Percentiles rank a stretch among this genome's conserved stretches.
These are phyloP conservation scores for Camponotus vicinus DNA, from an alignment of 1,140 invertebrate genomes.

Conservation along the genomic window DNA sequence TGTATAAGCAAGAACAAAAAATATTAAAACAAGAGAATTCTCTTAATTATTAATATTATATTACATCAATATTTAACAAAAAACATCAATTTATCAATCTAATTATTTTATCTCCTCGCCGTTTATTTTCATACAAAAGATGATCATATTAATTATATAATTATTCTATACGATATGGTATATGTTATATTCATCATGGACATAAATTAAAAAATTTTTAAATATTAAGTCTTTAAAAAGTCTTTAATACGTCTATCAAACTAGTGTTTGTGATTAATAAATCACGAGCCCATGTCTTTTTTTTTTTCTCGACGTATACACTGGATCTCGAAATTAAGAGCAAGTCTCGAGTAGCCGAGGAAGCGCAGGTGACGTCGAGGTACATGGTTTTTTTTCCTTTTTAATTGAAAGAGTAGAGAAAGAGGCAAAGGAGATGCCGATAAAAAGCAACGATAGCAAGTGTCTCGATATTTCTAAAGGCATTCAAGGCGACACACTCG, in stretches of 20 bases:
- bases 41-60: too few relatives aligned
- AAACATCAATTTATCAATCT: too few relatives aligned
- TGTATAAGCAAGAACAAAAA: too few relatives aligned
- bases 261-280: conserved; percentile 41
- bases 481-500: conserved; percentile 70
- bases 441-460: conserved; percentile 67
- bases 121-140: too few relatives aligned
- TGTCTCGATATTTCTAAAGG: conserved; percentile 73
- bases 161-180: not conserved
- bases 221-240: conserved; percentile 9
- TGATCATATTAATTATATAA: not conserved
- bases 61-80: too few relatives aligned
- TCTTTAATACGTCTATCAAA: not conserved
- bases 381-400: conserved; percentile 50
- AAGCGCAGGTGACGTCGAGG: conserved; percentile 44
- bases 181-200: not conserved
- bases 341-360: conserved; percentile 64
- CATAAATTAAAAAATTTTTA: not conserved
- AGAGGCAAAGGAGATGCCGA: conserved; percentile 62
- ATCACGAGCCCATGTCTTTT: conserved; percentile 30
- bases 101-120: too few relatives aligned
- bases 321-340: conserved; percentile 68
- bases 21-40: too few relatives aligned
- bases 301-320: conserved; percentile 28
- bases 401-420: conserved; percentile 53